phyloP scores from a whole-genome alignment of 2,113 vertebrate genomes.

The Hippocampus abdominalis region DNA sequence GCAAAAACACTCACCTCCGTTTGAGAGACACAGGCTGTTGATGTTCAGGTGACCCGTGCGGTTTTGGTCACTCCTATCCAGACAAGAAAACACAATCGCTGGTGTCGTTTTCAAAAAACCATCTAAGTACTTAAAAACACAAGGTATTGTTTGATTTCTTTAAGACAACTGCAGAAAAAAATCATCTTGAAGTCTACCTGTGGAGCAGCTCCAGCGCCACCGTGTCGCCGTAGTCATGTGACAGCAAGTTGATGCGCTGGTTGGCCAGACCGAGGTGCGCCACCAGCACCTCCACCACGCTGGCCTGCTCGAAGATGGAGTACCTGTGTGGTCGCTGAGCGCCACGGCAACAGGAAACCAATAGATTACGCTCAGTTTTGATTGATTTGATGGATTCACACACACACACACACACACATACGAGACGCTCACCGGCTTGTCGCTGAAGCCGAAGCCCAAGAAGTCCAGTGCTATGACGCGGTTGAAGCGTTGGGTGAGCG shows the following conservation, averaged over 20 bases:
- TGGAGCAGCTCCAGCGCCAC: slow-evolving; percentile 93
- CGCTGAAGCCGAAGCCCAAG: slow-evolving; percentile 93
- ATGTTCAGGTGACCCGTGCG: slow-evolving; percentile 83
- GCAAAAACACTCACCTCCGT: slow-evolving; percentile 76
- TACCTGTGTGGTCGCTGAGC: slow-evolving; percentile 85
- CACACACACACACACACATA: no score
- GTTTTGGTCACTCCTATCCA: slow-evolving; percentile 82
- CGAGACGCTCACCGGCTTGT: slow-evolving; percentile 84
- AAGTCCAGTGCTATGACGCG: slow-evolving; percentile 90
- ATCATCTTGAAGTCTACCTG: slow-evolving; percentile 69
- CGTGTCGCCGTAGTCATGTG: slow-evolving; percentile 91
- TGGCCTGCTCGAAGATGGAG: slow-evolving; percentile 94
- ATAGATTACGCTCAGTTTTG: neutral
- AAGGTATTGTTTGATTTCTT: no score
- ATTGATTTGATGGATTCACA: neutral
- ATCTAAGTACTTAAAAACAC: no score
- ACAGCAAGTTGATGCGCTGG: slow-evolving; percentile 83
- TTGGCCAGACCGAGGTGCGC: slow-evolving; percentile 79
- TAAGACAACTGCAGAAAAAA: neutral
- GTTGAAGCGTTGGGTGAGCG: slow-evolving; percentile 84
- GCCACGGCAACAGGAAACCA: neutral
- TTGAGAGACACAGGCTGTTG: slow-evolving; percentile 93
- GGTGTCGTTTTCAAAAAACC: no score
- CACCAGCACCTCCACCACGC: slow-evolving; percentile 83
- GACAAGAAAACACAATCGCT: neutral